These are phyloP conservation scores for Escarpia spicata DNA, from an alignment of 2,888 invertebrate species.

Conservation along the genomic window DNA sequence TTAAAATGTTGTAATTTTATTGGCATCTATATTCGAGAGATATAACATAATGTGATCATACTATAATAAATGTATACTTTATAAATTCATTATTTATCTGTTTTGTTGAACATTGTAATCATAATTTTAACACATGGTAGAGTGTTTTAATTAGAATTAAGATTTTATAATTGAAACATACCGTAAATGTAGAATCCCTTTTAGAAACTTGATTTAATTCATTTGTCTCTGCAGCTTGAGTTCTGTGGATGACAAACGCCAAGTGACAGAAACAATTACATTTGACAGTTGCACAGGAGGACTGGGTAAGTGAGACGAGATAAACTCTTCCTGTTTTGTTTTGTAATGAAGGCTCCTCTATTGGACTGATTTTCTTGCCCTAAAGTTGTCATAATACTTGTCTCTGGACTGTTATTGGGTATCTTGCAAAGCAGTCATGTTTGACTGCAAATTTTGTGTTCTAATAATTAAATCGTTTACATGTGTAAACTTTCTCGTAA, in stretches of 20 bases:
- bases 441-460: too few species aligned
- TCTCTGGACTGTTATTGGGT: too few species aligned
- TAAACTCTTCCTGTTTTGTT: neutral
- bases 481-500: too few species aligned
- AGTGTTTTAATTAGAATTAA: neutral
- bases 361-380: too few species aligned
- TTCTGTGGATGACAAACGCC: neutral
- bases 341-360: too few species aligned
- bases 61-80: neutral
- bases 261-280: neutral
- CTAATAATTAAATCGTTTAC: too few species aligned
- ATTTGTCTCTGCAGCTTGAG: neutral
- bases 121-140: neutral
- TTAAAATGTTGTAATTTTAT: neutral
- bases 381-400: too few species aligned
- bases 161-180: neutral
- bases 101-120: neutral
- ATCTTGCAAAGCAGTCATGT: too few species aligned
- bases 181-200: neutral
- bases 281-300: slow-evolving; percentile 16
- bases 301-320: neutral
- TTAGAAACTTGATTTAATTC: neutral
- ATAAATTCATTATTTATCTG: neutral
- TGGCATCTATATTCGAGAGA: neutral
- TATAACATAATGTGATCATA: neutral